Evolutionary conservation across 1,140 invertebrate genomes (phyloP).

Genomic region (Aphelenchoides fujianensis): DNA sequence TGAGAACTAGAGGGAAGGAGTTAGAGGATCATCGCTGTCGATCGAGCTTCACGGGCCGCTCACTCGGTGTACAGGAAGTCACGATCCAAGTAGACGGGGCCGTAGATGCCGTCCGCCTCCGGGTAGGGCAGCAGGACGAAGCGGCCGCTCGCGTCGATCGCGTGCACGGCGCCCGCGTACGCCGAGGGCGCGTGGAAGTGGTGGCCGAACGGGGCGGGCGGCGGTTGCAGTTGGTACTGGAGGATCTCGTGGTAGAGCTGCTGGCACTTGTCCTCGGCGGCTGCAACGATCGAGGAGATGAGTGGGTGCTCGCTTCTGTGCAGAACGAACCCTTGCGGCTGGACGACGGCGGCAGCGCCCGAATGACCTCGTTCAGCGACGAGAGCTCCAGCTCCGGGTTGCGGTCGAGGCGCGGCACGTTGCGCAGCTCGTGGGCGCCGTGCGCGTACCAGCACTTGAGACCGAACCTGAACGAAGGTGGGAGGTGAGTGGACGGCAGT

Average conservation of each 20-base stretch:
- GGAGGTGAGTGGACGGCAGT: neutral
- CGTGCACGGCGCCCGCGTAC: no score
- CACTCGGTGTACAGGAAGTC: neutral
- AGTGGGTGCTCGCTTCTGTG: neutral
- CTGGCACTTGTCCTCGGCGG: neutral
- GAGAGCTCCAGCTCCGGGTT: conserved; percentile 3
- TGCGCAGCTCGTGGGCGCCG: conserved; percentile 1
- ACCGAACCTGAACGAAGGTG: conserved; percentile 18
- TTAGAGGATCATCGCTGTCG: no score
- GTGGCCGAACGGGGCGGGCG: no score
- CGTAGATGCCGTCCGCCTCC: no score
- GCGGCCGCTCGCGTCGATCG: no score
- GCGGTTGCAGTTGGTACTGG: no score
- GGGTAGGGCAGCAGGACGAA: no score
- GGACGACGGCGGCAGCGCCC: conserved; percentile 3
- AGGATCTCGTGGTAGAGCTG: neutral
- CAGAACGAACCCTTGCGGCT: conserved; percentile 6
- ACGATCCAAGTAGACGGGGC: neutral
- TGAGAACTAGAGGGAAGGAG: no score
- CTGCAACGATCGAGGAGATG: no score
- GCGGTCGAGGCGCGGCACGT: conserved; percentile 11
- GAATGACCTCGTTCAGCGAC: conserved; percentile 5
- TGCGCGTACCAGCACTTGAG: conserved; percentile 22
- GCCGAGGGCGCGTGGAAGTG: no score
- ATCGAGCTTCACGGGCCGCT: no score